Evolutionary conservation across 2,888 invertebrate species (phyloP), one percentile per base, ranked within the genome.

Genomic region (Myathropa florea): DNA sequence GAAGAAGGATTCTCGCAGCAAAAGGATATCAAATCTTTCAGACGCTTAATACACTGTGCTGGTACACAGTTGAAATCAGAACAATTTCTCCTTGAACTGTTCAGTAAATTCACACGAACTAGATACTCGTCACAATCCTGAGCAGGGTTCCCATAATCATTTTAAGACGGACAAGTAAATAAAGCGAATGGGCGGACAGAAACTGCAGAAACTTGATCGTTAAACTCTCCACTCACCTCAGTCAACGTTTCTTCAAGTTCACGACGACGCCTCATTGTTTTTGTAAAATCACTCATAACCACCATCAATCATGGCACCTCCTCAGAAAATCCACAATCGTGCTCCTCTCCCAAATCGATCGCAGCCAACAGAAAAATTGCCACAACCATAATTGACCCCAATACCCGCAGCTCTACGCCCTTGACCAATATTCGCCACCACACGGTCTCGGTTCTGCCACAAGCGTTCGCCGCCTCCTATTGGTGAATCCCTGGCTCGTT

Each of bases 391-490:
- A 36, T 63, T 63, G 23, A 12, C 18, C 21, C 28, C 30, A 18
- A 61, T 28, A 46, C 7, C 18, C 46, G 46, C 23, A 14, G n/a
- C n/a, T 23, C n/a, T 18, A 2, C 46, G 59, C 14, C 75, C 75
- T 76, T 76, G 75, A 67, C 75, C 65, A 76, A 76, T 60, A 46
- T 75, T 28, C 14, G 18, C 18, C 18, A 46, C 2, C 59, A 24
- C 24, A 46, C 59, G 23, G 26, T 9, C 18, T 26, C 46, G n/a
- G 39, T 26, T 46, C 64, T 64, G 39, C 39, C 26, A 9, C n/a
- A 6, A 46, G 39, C 24, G 21, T 14, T 63, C 3, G 33, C 2
- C 59, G n/a, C 9, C 18, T 39, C 46, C 46, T 46, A 46, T 46
- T 46, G 46, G 46, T 46, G 46, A 46, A 46, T 46, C 46, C 39